Evolutionary conservation across 1,140 invertebrate genomes (phyloP), one percentile per base, ranked within the genome.

Genomic region (Aphelinus atriplicis): DNA sequence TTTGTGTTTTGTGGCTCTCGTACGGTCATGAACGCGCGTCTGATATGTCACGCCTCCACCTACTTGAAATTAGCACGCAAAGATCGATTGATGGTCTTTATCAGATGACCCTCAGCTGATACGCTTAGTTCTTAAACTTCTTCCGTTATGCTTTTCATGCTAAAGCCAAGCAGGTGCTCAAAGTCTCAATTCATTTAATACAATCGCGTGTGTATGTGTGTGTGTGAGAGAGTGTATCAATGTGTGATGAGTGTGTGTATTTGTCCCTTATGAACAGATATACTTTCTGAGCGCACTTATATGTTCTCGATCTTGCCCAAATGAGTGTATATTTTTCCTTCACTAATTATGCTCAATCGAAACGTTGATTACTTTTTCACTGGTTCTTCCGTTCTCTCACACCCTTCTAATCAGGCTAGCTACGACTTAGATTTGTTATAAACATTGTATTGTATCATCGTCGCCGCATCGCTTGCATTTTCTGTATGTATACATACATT

Each of bases 161-260:
- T 71, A 62, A 64, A 64, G 70, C 51, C 70, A 47, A 50, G 70
- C 70, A 56, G 61, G 61, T 71, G 61, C 70, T 64, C n/a, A 64
- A 62, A 71, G 70, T 51, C 48, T 66, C 76, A 81, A 84, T 84
- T 81, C 72, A 83, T 80, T 83, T 84, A 84, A 83, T 83, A 82
- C 82, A 83, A 84, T 82, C 75, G 75, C 81, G 65, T 80, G 72
- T 80, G 77, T 58, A 68, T 78, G 75, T 75, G 75, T 67, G 26
- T 72, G 10, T n/a, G n/a, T n/a, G n/a, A n/a, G n/a, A n/a, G n/a
- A n/a, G n/a, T 78, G 73, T 73, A 61, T 78, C 75, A 79, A 81
- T 75, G 75, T 67, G 26, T 72, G 10, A 45, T 73, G 48, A 58
- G n/a, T 5, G 10, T 56, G 55, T 77, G 2, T 58, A 73, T n/a